Conservation (phyloP, 2,797 vertebrate species). For the Pangasius macronema region DNA sequence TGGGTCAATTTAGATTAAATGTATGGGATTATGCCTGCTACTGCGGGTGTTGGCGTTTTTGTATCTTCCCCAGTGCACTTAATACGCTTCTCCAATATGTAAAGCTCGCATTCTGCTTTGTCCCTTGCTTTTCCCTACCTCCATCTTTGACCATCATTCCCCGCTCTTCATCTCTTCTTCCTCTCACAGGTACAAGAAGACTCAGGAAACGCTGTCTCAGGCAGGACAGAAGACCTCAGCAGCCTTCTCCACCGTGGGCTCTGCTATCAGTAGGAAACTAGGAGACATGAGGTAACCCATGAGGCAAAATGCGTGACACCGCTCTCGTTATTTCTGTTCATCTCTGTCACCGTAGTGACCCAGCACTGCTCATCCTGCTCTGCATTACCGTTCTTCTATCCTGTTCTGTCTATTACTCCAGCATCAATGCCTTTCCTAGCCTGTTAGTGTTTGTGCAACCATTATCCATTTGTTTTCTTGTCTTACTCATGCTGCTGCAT, state of each 20-base stretch:
- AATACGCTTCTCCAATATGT: neutral
- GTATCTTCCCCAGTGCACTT: neutral
- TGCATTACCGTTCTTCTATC: neutral
- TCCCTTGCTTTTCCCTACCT: neutral
- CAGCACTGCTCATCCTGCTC: slow-evolving; percentile 6
- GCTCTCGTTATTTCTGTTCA: neutral
- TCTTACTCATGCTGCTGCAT: slow-evolving; percentile 12
- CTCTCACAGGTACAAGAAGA: slow-evolving; percentile 87
- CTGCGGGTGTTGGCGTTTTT: neutral
- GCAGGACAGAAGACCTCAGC: slow-evolving; percentile 91
- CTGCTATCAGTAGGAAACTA: slow-evolving; percentile 87
- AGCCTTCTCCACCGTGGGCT: slow-evolving; percentile 84
- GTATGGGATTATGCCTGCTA: slow-evolving; percentile 8
- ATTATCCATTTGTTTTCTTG: neutral
- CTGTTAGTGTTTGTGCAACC: neutral
- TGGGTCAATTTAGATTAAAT: neutral
- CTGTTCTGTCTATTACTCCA: neutral
- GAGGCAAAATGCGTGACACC: slow-evolving; percentile 1
- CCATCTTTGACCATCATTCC: neutral
- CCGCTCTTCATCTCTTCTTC: neutral
- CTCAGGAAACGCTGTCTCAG: slow-evolving; percentile 88
- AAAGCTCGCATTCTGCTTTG: neutral
- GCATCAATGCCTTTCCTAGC: neutral
- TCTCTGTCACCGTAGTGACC: neutral
- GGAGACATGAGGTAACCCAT: slow-evolving; percentile 89